Evolutionary conservation across 2,888 invertebrate species (phyloP).

Genomic region (Limnephilus marmoratus): DNA sequence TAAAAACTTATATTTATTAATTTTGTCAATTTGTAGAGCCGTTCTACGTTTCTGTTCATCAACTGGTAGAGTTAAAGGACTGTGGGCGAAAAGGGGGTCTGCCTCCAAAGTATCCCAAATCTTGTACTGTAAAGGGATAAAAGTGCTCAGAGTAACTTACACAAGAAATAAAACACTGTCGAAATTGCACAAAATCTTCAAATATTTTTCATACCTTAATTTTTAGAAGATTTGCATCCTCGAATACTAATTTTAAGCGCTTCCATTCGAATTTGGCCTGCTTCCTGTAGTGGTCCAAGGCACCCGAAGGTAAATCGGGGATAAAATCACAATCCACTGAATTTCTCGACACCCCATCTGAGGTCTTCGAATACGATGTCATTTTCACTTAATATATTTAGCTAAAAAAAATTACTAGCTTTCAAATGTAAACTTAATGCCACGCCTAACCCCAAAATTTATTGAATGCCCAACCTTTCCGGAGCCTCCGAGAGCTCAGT

Average conservation of each 20-base stretch:
- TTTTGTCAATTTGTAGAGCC: conserved; percentile 82
- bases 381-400: conserved; percentile 32
- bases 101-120: conserved; percentile 87
- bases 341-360: conserved; percentile 65
- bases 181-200: conserved; percentile 1
- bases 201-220: conserved; percentile 83
- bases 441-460: conserved; percentile 64
- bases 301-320: conserved; percentile 84
- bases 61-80: conserved; percentile 78
- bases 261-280: conserved; percentile 93
- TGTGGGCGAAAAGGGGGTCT: conserved; percentile 87
- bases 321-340: conserved; percentile 79
- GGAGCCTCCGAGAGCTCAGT: conserved; percentile 35
- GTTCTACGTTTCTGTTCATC: conserved; percentile 86
- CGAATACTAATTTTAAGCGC: conserved; percentile 86
- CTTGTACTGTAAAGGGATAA: conserved; percentile 78
- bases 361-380: conserved; percentile 67
- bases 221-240: conserved; percentile 83
- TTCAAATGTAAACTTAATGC: conserved; percentile 49
- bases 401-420: conserved; percentile 34
- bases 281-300: conserved; percentile 87
- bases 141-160: conserved; percentile 48
- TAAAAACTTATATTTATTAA: conserved; percentile 82
- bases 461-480: conserved; percentile 49
- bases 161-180: conserved; percentile 56